phyloP scores from a whole-genome alignment of 2,888 invertebrate genomes.

The Griposia aprilina region DNA sequence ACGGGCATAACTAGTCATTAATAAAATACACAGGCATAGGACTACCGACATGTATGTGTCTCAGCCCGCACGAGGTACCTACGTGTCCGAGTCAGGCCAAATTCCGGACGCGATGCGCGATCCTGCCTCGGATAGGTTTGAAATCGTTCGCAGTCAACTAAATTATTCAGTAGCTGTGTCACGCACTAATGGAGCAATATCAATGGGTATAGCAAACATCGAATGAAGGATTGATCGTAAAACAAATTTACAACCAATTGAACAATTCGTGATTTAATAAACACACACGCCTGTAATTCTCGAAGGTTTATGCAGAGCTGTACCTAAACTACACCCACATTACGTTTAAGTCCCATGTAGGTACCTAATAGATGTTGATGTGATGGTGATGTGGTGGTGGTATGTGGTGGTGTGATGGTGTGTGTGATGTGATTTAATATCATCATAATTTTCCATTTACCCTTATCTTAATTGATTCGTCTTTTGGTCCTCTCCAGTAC shows the following conservation, averaged over 20 bases:
- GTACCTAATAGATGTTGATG: neutral
- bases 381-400: neutral
- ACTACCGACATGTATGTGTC: neutral
- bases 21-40: neutral
- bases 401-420: neutral
- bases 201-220: neutral
- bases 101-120: slow-evolving; percentile 5
- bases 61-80: neutral
- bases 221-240: neutral
- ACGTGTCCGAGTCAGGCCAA: neutral
- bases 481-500: neutral
- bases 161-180: slow-evolving; percentile 25
- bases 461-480: neutral
- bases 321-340: neutral
- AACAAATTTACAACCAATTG: neutral
- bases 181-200: slow-evolving; percentile 3
- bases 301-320: too few species aligned
- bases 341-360: neutral
- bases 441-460: neutral
- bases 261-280: neutral
- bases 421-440: neutral
- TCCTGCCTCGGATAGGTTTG: slow-evolving; percentile 5
- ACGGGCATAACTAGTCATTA: neutral
- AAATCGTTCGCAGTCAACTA: slow-evolving; percentile 2
- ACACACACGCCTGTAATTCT: too few species aligned